Evolutionary conservation across 2,888 invertebrate genomes (phyloP), one percentile per base, ranked within the genome.

Genomic region (Chrysomela aeneicollis): DNA sequence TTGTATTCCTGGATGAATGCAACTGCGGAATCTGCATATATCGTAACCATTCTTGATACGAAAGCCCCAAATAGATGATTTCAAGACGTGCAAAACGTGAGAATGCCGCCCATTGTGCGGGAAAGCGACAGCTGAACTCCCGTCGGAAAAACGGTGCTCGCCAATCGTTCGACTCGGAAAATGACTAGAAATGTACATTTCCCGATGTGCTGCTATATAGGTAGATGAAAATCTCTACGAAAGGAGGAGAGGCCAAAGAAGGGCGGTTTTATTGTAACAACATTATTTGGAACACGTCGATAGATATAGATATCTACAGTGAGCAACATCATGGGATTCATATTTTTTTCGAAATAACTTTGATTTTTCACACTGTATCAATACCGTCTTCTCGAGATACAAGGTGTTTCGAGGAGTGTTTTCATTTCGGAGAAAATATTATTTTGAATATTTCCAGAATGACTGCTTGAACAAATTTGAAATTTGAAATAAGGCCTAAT

Each of bases 31-130:
- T 62, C 30, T 62, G 61, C 61, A 57, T 62, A 62, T 49, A 54
- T 37, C 32, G 46, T 15, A 55, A 62, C 61, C 26, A 50, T 61
- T 61, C 50, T 30, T 49, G 10, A 15, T 26, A 47, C 51, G 53
- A 64, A 60, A 64, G 55, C 57, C 54, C 51, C 42, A 64, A 57
- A 51, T 32, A 55, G 51, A 64, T 60, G 26, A 15, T 12, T 42
- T 15, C 12, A 15, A 15, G 42, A 42, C 55, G 21, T 26, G 37
- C 30, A 42, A 46, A 26, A 55, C 55, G 59, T 53, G 54, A 60
- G 60, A 64, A 64, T 55, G 63, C 64, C 61, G 37, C 51, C 59
- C 58, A 59, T 65, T 65, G 61, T 65, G 51, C 46, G 22, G 12
- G n/a, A 53, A 61, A 49, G 62, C 65, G 58, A 37, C 57, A 19